A percentile compares a stretch with the other conserved stretches of the same genome.
Conservation (phyloP, 2,113 vertebrate species). For the Halichoerus grypus region DNA sequence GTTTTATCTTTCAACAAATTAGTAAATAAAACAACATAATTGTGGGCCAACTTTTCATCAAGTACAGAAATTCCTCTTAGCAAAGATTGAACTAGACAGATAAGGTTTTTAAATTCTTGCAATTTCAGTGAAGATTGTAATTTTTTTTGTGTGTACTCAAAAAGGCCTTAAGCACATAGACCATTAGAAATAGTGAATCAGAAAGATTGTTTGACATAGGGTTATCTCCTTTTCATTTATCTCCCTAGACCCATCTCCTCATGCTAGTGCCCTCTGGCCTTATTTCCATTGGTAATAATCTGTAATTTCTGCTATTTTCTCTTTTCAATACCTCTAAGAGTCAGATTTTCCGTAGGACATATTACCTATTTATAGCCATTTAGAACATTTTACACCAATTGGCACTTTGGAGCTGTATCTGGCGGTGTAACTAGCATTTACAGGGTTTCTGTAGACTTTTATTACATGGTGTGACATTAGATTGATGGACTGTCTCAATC, state of each 20-base stretch:
- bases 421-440: constrained; percentile 85
- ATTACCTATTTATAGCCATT: constrained; percentile 80
- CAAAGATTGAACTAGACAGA: neutral
- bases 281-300: constrained; percentile 83
- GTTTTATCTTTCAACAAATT: constrained; percentile 56
- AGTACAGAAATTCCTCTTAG: constrained; percentile 12
- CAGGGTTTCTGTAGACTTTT: constrained; percentile 88
- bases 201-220: constrained; percentile 73
- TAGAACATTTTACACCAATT: constrained; percentile 80
- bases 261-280: constrained; percentile 63
- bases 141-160: constrained; percentile 58
- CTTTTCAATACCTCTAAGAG: constrained; percentile 67
- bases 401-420: constrained; percentile 76
- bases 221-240: constrained; percentile 76
- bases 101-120: constrained; percentile 70
- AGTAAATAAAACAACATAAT: constrained; percentile 31
- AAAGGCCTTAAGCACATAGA: constrained; percentile 68
- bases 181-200: constrained; percentile 75
- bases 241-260: constrained; percentile 69
- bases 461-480: constrained; percentile 88
- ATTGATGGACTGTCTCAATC: constrained; percentile 90
- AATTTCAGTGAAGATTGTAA: constrained; percentile 56
- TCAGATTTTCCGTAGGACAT: constrained; percentile 77
- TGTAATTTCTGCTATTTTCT: constrained; percentile 80
- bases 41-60: constrained; percentile 20